A percentile compares a stretch with the other conserved stretches of the same genome.
These are phyloP conservation scores for Probaryconus sp. DNA, from an alignment of 1,140 invertebrate species.

Conservation along the genomic window DNA sequence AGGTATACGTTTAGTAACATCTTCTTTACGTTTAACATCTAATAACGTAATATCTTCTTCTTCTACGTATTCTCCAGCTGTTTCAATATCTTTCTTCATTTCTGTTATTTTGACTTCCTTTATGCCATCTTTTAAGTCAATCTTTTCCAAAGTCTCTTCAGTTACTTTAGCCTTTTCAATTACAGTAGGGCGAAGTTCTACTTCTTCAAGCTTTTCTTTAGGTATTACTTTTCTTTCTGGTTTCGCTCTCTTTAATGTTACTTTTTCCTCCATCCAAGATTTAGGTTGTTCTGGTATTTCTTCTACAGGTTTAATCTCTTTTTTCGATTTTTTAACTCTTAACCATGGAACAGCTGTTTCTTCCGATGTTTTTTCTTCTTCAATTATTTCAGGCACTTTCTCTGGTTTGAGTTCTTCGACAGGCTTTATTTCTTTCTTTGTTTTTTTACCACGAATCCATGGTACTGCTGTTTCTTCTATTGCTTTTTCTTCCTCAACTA, in stretches of 20 bases:
- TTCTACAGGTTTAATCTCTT: conserved; percentile 37
- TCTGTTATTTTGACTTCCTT: too few species aligned
- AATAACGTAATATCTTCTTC: too few species aligned
- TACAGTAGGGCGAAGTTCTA: too few species aligned
- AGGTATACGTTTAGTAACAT: too few species aligned
- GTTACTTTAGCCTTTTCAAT: too few species aligned
- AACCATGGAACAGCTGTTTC: not conserved
- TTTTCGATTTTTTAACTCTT: conserved; percentile 29
- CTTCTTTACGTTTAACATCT: too few species aligned
- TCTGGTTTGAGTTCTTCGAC: conserved; percentile 69
- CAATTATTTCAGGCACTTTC: conserved; percentile 63
- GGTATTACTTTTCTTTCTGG: conserved; percentile 37
- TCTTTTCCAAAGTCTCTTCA: too few species aligned
- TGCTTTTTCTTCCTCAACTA: conserved; percentile 76
- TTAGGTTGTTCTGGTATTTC: conserved; percentile 30
- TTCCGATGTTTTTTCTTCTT: conserved; percentile 18
- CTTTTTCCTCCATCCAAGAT: too few species aligned
- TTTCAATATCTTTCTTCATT: too few species aligned
- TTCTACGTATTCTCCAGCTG: not conserved
- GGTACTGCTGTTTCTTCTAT: conserved; percentile 67
- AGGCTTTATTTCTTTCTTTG: conserved; percentile 41
- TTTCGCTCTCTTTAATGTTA: not conserved
- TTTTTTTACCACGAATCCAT: conserved; percentile 73
- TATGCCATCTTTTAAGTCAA: too few species aligned
- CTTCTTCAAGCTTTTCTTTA: conserved; percentile 73